These are phyloP conservation scores for Cylindroiulus punctatus DNA, from an alignment of 2,888 invertebrate genomes.

Conservation along the genomic window DNA sequence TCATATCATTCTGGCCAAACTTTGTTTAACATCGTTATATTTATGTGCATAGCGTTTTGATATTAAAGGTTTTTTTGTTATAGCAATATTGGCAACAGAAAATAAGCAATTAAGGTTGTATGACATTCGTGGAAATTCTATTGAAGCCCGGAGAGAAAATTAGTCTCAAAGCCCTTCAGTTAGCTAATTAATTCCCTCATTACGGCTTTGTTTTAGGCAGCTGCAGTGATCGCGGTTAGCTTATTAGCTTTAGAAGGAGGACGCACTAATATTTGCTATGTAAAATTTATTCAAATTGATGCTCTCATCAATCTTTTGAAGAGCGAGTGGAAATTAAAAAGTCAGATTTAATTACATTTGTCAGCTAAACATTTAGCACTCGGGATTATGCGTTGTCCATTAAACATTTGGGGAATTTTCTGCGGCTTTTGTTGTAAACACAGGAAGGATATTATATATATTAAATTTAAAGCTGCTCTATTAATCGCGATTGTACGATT, in stretches of 20 bases:
- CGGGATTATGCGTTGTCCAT: background rate
- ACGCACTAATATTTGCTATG: background rate
- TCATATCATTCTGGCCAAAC: too few relatives aligned
- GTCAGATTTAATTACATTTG: background rate
- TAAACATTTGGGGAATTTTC: background rate
- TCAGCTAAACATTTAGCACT: background rate
- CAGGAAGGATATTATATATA: background rate
- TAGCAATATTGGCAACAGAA: background rate
- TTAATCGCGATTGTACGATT: background rate
- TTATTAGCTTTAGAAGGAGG: background rate
- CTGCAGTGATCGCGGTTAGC: too few relatives aligned
- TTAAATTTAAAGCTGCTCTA: background rate
- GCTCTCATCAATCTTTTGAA: slow-evolving; percentile 1
- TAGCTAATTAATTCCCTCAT: background rate
- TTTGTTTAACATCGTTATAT: too few relatives aligned
- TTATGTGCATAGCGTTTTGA: background rate
- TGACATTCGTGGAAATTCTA: background rate
- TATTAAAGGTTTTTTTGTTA: background rate
- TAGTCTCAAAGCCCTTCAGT: background rate
- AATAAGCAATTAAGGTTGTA: background rate
- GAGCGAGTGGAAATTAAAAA: background rate
- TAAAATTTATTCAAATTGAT: slow-evolving; percentile 10
- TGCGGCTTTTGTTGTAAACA: background rate
- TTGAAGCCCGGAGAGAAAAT: background rate
- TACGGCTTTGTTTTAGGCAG: background rate